Base-by-base conservation (phyloP, 1,140 invertebrate genomes). In the Solenopsis invicta region DNA sequence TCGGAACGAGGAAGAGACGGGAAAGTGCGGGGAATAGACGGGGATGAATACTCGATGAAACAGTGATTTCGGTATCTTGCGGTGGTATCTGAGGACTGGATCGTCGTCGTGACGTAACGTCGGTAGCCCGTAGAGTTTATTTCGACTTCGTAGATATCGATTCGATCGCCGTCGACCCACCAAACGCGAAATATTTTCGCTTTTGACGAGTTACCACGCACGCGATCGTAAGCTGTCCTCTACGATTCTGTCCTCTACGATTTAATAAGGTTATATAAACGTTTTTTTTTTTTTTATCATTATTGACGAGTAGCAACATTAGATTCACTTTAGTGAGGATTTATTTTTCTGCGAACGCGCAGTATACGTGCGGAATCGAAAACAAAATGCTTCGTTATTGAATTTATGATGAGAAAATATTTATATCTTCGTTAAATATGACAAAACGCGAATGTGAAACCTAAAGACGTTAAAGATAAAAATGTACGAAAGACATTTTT, bases 61-160 rank as follows among this genome's bases (percentile, higher is more conserved):
- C 76, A 59, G 88, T 88, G 81, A 86, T 80, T 88, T 86, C 67
- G 62, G 24, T 75, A 88, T 88, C 88, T 86, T 59, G 61, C 48
- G 61, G 48, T 62, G 24, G 72, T 24, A 69, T 85, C 87, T 61
- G 56, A 76, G 52, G 59, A 78, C 62, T 61, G 66, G 74, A 88
- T 85, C 84, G 87, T 85, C 84, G 87, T 78, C 82, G 69, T 89
- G 88, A 86, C 87, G 88, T 84, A 89, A 88, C 66, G 52, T n/a
- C 59, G 82, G 71, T 45, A 59, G 67, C 67, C 64, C 82, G 75
- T 69, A 29, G 13, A 45, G 59, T 89, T 89, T 89, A 86, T 89
- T 89, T 89, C 88, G 75, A 66, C 87, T 86, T 48, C 37, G 18
- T n/a, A 52, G 41, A 41, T 89, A 88, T 89, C 81, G 88, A 88